Evolutionary conservation across 2,888 invertebrate genomes (phyloP).

Genomic region (Polyploca ridens): DNA sequence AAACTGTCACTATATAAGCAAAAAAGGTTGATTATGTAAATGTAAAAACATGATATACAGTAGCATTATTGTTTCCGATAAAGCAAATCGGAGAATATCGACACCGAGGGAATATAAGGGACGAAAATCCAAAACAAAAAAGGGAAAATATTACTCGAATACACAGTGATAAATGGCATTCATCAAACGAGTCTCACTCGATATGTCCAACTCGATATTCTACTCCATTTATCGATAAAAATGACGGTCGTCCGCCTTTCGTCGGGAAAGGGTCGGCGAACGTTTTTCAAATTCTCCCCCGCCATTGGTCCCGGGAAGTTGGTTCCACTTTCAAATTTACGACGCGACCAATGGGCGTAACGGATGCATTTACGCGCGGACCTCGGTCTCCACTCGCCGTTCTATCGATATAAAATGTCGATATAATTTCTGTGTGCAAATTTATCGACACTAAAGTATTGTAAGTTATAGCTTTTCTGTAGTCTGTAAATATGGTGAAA

Average conservation of each 20-base stretch:
- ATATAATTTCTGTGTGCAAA: conserved; percentile 13
- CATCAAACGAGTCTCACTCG: conserved; percentile 8
- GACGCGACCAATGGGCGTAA: conserved; percentile 46
- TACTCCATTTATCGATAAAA: conserved; percentile 17
- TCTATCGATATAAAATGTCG: conserved; percentile 34
- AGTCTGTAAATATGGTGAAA: too few relatives aligned
- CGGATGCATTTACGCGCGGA: conserved; percentile 38
- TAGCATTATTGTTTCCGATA: neutral
- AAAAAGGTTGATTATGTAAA: neutral
- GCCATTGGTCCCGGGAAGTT: conserved; percentile 43
- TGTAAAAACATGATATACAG: neutral
- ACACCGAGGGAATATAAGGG: neutral
- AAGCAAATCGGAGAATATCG: neutral
- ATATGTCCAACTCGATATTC: conserved; percentile 15
- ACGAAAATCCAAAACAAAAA: conserved; percentile 9
- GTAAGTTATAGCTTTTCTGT: neutral
- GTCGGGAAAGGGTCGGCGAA: conserved; percentile 20
- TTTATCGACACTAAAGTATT: conserved; percentile 5
- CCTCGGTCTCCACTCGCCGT: conserved; percentile 37
- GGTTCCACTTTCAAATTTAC: conserved; percentile 62
- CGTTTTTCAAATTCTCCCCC: conserved; percentile 34
- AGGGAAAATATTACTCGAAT: conserved; percentile 2
- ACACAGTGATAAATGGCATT: neutral
- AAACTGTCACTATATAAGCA: neutral
- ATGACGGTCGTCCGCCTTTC: conserved; percentile 14